Percentiles rank a stretch among this genome's conserved stretches.
Conservation (phyloP, 2,113 vertebrate species). For the Sinocyclocheilus anophthalmus region DNA sequence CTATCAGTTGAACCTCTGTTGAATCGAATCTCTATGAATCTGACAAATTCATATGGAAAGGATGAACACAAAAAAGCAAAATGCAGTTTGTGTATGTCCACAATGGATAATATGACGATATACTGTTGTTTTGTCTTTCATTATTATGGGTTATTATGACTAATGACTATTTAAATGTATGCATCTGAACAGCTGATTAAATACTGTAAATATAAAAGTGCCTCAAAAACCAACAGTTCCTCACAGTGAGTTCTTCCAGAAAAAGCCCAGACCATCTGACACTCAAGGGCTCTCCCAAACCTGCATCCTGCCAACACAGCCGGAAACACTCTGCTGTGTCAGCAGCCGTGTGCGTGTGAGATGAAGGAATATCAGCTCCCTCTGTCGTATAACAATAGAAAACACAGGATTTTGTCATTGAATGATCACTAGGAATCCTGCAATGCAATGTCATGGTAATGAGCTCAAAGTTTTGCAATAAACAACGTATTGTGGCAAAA, state of each 20-base stretch:
- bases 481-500: neutral
- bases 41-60: neutral
- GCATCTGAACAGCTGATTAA: conserved; percentile 6
- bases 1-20: neutral
- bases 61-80: neutral
- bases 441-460: neutral
- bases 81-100: neutral
- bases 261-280: conserved; percentile 57
- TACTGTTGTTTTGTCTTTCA: neutral
- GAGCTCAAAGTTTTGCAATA: neutral
- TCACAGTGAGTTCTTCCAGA: conserved; percentile 43
- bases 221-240: conserved; percentile 34
- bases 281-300: conserved; percentile 56
- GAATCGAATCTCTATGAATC: neutral
- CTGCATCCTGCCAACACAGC: conserved; percentile 44
- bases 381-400: conserved; percentile 14
- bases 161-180: conserved; percentile 16
- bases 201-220: conserved; percentile 23
- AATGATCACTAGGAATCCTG: neutral
- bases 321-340: conserved; percentile 46
- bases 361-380: conserved; percentile 23
- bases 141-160: conserved; percentile 3
- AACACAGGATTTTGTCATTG: neutral
- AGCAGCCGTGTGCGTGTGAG: conserved; percentile 20
- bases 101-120: neutral